Percentiles rank a stretch among this genome's conserved stretches.
phyloP scores from a whole-genome alignment of 2,113 vertebrate genomes.

The Platycercus adscitus region DNA sequence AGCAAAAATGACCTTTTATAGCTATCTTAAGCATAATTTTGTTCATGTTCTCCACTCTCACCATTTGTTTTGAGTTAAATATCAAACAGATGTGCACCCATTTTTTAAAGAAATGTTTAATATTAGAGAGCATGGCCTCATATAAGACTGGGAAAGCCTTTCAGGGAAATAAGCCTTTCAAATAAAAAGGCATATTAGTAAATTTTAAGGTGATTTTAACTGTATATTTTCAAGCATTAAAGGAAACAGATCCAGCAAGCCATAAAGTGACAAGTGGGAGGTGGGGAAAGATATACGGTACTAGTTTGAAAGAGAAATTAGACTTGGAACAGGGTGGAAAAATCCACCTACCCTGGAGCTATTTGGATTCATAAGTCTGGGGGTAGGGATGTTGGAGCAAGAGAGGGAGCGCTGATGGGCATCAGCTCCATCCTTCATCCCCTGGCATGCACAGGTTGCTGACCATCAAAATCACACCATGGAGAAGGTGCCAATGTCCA shows the following conservation, averaged over 20 bases:
- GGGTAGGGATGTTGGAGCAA: not conserved
- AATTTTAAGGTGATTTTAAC: conserved; percentile 74
- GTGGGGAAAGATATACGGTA: conserved; percentile 66
- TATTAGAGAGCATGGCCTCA: conserved; percentile 76
- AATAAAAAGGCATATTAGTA: conserved; percentile 77
- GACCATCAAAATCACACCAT: not conserved
- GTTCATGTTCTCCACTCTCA: conserved; percentile 60
- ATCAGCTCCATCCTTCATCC: not conserved
- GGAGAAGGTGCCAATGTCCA: not conserved
- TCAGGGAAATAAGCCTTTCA: conserved; percentile 75
- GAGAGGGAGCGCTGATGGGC: not conserved
- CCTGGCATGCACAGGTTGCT: not conserved
- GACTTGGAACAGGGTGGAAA: conserved; percentile 55
- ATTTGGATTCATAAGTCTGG: conserved; percentile 44
- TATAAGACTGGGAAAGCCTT: conserved; percentile 74
- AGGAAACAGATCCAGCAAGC: conserved; percentile 72
- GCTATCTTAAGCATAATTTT: conserved; percentile 70
- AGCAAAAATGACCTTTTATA: conserved; percentile 70
- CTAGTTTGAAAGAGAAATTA: conserved; percentile 72
- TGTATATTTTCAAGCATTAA: conserved; percentile 76
- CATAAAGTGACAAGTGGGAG: conserved; percentile 75
- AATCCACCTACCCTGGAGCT: conserved; percentile 60
- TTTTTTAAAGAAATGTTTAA: conserved; percentile 72
- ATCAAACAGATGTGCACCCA: conserved; percentile 78
- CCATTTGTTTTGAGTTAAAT: conserved; percentile 79